Conservation (phyloP, 1,140 invertebrate genomes). For the Drosophila elegans region DNA sequence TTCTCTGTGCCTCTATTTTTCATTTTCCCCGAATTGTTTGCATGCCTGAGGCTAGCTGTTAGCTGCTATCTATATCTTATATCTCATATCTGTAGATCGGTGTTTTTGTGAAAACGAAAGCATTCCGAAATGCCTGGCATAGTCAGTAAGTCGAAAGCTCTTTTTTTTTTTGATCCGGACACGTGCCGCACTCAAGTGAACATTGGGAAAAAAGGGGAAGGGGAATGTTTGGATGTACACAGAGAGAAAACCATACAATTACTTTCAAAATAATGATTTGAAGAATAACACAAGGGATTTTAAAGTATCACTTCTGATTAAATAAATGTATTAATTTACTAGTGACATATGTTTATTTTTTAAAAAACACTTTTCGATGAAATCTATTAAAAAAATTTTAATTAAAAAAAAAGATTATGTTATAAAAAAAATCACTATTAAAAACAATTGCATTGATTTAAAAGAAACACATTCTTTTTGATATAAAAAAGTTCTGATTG, state of each 20-base stretch:
- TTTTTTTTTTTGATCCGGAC: conserved; percentile 28
- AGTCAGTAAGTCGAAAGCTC: conserved; percentile 30
- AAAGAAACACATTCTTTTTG: too few species aligned
- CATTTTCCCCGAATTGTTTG: conserved; percentile 25
- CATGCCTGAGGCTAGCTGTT: conserved; percentile 16
- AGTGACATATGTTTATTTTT: too few species aligned
- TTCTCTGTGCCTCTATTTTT: conserved; percentile 12
- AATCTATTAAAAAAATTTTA: too few species aligned
- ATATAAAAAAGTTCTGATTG: background rate
- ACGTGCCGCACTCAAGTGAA: conserved; percentile 45
- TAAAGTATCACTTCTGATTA: too few species aligned
- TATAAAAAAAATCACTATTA: too few species aligned
- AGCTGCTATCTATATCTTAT: conserved; percentile 13
- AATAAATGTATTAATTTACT: too few species aligned
- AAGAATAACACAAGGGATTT: too few species aligned
- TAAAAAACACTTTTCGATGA: too few species aligned
- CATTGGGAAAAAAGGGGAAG: background rate
- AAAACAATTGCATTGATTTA: too few species aligned
- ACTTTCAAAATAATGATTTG: too few species aligned
- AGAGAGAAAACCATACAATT: conserved; percentile 15
- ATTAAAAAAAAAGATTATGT: too few species aligned
- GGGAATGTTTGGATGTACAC: conserved; percentile 4
- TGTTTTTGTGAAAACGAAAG: conserved; percentile 30
- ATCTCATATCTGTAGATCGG: conserved; percentile 42
- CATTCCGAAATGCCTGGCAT: conserved; percentile 29